Base-by-base conservation (phyloP, 2,797 vertebrate genomes). In the Leontocebus nigricollis region DNA sequence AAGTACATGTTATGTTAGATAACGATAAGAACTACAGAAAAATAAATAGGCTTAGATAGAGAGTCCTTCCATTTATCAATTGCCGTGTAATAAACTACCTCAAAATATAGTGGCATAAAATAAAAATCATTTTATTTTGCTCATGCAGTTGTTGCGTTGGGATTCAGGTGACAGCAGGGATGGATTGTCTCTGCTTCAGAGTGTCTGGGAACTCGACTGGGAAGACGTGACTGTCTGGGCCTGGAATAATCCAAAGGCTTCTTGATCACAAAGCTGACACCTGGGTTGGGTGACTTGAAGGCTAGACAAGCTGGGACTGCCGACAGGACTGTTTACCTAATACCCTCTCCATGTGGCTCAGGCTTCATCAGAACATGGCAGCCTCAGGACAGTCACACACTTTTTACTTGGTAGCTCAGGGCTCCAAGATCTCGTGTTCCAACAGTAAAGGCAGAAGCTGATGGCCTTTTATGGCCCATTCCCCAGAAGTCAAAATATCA, bases 241-340 rank as follows among this genome's bases (percentile, higher is more conserved):
- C 44, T 91, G 33, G 70, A 95, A 91, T 89, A 87, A 80, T 61
- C 48, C 80, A 50, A 41, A 84, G 72, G 24, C 19, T 92, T 95
- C 30, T 93, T 88, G 36, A 36, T 95, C 30, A 61, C 36, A 67
- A 59, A 22, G 81, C 52, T 92, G 88, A n/a, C n/a, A 88, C 46
- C 75, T 70, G 41, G 9, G 12, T 12, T 79, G n/a, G 24, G 36
- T 46, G 46, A 64, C 14, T n/a, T 55, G 61, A 89, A 48, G 64
- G 4, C 44, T 85, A 22, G 24, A n/a, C 27, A 90, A 82, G 13
- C n/a, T 86, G 61, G 36, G 39, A 3, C 41, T 76, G 7, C 67
- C 12, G 48, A 30, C 24, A 70, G 80, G 41, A 80, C 17, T 52
- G 55, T 39, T 67, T 41, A 26, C 30, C 7, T 48, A 12, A 84